Conservation (phyloP, 2,113 vertebrate species). For the Arizona elegans region DNA sequence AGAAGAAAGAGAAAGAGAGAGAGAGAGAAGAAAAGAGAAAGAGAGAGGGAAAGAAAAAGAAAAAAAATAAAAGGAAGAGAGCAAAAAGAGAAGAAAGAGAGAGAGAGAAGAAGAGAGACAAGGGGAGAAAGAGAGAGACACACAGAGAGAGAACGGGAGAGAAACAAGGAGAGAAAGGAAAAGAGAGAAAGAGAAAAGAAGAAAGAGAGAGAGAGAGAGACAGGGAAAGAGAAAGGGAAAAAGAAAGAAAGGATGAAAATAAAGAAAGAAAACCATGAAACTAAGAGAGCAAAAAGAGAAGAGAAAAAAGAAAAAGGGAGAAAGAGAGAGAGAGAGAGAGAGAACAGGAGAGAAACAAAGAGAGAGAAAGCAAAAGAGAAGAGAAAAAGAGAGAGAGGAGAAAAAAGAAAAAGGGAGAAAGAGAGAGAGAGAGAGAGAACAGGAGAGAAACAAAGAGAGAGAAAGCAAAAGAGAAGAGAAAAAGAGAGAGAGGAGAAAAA, state of each 20-base stretch:
- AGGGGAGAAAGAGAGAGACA: no score
- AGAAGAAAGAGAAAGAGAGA: background rate
- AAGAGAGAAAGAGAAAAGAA: background rate
- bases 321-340: background rate
- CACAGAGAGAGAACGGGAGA: no score
- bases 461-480: no score
- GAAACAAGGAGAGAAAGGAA: background rate
- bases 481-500: no score
- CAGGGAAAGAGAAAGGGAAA: background rate
- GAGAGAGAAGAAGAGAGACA: background rate
- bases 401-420: rapidly evolving
- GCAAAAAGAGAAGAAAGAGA: background rate
- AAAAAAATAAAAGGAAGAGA: no score
- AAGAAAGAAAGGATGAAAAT: no score
- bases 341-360: background rate
- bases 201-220: background rate
- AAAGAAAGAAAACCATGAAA: background rate
- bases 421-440: background rate
- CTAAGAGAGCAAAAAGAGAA: background rate
- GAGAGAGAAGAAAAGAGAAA: background rate
- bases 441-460: background rate
- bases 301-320: no score
- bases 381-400: no score
- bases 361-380: no score
- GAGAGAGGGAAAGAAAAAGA: background rate